Base-by-base conservation (phyloP, 2,888 invertebrate genomes). In the Trissolcus brochymenae region DNA sequence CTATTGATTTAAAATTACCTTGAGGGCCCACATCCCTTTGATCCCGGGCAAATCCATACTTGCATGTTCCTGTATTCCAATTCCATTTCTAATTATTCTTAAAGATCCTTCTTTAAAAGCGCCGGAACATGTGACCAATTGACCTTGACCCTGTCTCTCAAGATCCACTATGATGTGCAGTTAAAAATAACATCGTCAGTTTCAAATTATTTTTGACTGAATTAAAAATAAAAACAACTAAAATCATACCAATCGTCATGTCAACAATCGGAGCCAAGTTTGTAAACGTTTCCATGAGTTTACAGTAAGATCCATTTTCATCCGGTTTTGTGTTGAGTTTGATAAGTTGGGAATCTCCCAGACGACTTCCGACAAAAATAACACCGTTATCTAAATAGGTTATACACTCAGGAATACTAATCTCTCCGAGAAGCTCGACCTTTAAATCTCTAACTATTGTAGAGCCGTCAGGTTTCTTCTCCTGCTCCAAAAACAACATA, bases 331-430 rank as follows among this genome's bases (percentile, higher is more conserved):
- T 94, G 81, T 96, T 95, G 67, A 99, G 91, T 85, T 96, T 94
- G 6, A 99, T 95, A 4, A 99, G 91, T 80, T 99, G 98, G 0
- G 98, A 98, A 90, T 99, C 99, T 0, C 99, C 99, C 61, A 99
- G 92, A 13, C 98, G 93, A 0, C 98, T 98, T 0, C 99, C 99
- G 82, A 99, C 93, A 87, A 96, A 99, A 25, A 99, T 94, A 7
- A 99, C 98, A 9, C 98, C 98, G 90, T 99, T 99, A 90, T 99
- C 99, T 78, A 99, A 91, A 89, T 99, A 99, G 0, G 98, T 98
- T 87, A 99, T 95, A 86, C 98, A 98, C 88, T 99, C 98, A 0
- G 99, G 98, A 76, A 98, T 97, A 4, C 95, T 95, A 64, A 96
- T 95, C 89, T 96, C 96, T 17, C 96, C 97, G 4, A 98, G 90